A percentile compares a stretch with the other conserved stretches of the same genome.
Conservation (phyloP, 2,797 vertebrate genomes). For the Anguilla megastoma region DNA sequence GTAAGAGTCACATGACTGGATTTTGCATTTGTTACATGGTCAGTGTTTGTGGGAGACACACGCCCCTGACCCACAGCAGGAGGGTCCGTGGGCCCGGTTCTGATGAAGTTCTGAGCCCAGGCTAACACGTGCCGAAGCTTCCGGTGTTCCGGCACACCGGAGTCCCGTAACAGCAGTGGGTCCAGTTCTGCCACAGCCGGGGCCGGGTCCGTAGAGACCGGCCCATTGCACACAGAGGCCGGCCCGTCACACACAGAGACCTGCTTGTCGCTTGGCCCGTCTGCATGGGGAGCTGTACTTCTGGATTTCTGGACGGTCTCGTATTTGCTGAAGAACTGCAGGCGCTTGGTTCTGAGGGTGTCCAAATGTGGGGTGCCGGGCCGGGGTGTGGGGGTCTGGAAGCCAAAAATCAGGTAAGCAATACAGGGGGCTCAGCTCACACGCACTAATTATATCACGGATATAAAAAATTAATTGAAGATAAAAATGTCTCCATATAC, state of each 20-base stretch:
- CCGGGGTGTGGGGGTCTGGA: not conserved
- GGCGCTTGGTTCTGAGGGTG: conserved; percentile 35
- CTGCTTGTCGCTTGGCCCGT: not conserved
- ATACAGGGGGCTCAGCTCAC: not conserved
- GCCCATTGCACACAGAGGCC: not conserved
- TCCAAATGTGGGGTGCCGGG: conserved; percentile 37
- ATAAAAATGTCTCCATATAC: not conserved
- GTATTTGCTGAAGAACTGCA: conserved; percentile 45
- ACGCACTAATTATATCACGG: not conserved
- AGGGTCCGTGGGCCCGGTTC: not conserved
- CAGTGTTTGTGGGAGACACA: not conserved
- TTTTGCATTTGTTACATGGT: not conserved
- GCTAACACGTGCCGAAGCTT: conserved; percentile 65
- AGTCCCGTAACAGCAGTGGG: conserved; percentile 48
- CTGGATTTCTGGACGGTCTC: not conserved
- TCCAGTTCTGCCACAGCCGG: conserved; percentile 35
- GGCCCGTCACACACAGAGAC: not conserved
- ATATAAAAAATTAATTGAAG: not conserved
- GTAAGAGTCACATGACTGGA: not conserved
- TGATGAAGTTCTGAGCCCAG: conserved; percentile 57
- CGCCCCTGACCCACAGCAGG: not conserved
- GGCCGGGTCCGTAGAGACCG: not conserved
- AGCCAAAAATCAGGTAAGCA: not conserved
- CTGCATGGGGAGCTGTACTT: not conserved
- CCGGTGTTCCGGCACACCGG: conserved; percentile 59